These are phyloP conservation scores for Agonopterix heracliana DNA, from an alignment of 2,888 invertebrate species.

Conservation along the genomic window DNA sequence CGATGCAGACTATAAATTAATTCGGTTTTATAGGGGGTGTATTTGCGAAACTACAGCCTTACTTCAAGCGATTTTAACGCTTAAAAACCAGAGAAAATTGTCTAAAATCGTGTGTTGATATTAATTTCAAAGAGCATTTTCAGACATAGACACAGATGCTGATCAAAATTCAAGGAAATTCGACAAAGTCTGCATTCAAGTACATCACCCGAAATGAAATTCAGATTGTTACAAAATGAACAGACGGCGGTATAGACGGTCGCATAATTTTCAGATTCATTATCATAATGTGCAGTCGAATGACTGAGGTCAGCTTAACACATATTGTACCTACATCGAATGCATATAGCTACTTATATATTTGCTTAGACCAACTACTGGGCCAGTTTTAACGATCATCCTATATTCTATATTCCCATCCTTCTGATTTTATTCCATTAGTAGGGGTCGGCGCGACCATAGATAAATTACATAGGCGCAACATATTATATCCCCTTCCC, in stretches of 20 bases:
- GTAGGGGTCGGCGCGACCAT: too few relatives aligned
- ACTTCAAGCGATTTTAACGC: slow-evolving; percentile 27
- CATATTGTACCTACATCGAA: background rate
- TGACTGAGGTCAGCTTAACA: slow-evolving; percentile 54
- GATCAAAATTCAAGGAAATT: slow-evolving; percentile 75
- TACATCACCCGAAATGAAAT: slow-evolving; percentile 60
- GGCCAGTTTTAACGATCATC: too few relatives aligned
- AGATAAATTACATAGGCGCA: too few relatives aligned
- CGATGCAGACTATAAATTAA: slow-evolving; percentile 57
- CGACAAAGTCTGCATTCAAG: slow-evolving; percentile 67
- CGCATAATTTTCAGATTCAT: slow-evolving; percentile 72
- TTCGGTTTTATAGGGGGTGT: slow-evolving; percentile 50
- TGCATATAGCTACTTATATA: too few relatives aligned
- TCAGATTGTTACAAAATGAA: slow-evolving; percentile 69
- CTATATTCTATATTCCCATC: too few relatives aligned
- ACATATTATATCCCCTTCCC: too few relatives aligned
- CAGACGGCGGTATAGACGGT: slow-evolving; percentile 51
- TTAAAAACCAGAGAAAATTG: slow-evolving; percentile 2
- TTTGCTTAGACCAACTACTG: too few relatives aligned
- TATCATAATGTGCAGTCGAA: slow-evolving; percentile 69
- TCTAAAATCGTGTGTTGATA: slow-evolving; percentile 27
- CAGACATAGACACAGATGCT: slow-evolving; percentile 49
- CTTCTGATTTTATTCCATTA: too few relatives aligned
- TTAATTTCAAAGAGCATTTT: slow-evolving; percentile 24
- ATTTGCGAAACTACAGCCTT: slow-evolving; percentile 24